Evolutionary conservation across 1,140 invertebrate species (phyloP).

Genomic region (Pantala flavescens): DNA sequence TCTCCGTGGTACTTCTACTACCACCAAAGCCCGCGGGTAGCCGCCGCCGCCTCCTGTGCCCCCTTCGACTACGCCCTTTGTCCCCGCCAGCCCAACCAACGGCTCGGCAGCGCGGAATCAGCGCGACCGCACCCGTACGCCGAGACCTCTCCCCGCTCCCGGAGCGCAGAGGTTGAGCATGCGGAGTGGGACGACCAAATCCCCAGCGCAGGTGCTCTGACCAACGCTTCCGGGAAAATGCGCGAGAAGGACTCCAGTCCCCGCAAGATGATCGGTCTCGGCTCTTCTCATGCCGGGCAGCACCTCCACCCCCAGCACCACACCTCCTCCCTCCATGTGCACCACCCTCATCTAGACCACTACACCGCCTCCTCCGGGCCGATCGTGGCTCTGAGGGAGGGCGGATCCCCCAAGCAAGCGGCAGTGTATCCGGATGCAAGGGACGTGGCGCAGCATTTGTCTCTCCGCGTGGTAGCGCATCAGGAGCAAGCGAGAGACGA

Average conservation of each 20-base stretch:
- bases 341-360: neutral
- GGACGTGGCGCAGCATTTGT: constrained; percentile 28
- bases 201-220: neutral
- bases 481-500: constrained; percentile 23
- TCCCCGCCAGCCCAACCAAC: neutral
- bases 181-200: constrained; percentile 1
- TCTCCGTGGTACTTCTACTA: constrained; percentile 12
- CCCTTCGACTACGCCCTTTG: neutral
- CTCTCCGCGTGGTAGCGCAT: constrained; percentile 40
- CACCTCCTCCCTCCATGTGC: neutral
- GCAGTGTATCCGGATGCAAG: constrained; percentile 48
- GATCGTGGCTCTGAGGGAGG: neutral
- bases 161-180: constrained; percentile 43
- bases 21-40: constrained; percentile 8
- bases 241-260: constrained; percentile 70
- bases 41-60: neutral
- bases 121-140: constrained; percentile 49
- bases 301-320: neutral
- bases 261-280: constrained; percentile 52
- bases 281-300: constrained; percentile 23
- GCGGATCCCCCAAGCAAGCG: constrained; percentile 54
- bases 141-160: constrained; percentile 67
- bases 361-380: neutral
- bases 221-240: constrained; percentile 36
- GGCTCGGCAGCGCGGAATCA: constrained; percentile 3